Conservation (phyloP, 2,113 vertebrate genomes). For the Pollachius pollachius region DNA sequence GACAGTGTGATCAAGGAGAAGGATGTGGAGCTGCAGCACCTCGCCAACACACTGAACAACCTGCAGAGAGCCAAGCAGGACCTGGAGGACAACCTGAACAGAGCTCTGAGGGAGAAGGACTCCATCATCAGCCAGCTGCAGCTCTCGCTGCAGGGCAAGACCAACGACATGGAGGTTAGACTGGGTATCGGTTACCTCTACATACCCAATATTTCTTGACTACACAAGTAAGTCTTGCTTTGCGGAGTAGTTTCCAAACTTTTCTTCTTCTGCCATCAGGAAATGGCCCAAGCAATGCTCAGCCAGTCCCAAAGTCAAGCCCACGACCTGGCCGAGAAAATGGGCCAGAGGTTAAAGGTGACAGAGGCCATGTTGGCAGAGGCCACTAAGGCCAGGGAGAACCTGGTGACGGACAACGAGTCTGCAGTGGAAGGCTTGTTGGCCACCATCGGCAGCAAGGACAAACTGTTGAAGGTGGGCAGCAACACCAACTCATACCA, state of each 20-base stretch:
- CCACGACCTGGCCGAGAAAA: constrained; percentile 68
- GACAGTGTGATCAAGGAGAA: constrained; percentile 80
- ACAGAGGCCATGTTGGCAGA: constrained; percentile 72
- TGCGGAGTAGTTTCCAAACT: background rate
- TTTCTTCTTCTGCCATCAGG: constrained; percentile 40
- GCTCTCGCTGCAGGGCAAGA: constrained; percentile 72
- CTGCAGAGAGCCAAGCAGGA: constrained; percentile 78
- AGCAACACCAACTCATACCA: background rate
- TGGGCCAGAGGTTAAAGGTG: constrained; percentile 76
- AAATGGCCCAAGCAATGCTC: constrained; percentile 62
- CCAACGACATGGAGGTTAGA: constrained; percentile 80
- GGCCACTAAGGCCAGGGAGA: constrained; percentile 71
- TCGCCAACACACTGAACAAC: constrained; percentile 75
- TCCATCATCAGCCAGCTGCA: constrained; percentile 77
- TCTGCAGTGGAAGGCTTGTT: constrained; percentile 72
- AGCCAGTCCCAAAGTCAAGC: constrained; percentile 65
- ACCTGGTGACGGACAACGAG: constrained; percentile 73
- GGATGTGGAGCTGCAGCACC: constrained; percentile 80
- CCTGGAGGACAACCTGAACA: constrained; percentile 77
- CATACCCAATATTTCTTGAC: background rate
- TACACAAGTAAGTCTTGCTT: background rate
- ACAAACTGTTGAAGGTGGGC: constrained; percentile 74
- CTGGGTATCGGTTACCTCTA: background rate
- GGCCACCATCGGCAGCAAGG: constrained; percentile 75
- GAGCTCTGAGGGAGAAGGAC: constrained; percentile 78